These are phyloP conservation scores for Toxostoma redivivum DNA, from an alignment of 2,113 vertebrate species.

Conservation along the genomic window DNA sequence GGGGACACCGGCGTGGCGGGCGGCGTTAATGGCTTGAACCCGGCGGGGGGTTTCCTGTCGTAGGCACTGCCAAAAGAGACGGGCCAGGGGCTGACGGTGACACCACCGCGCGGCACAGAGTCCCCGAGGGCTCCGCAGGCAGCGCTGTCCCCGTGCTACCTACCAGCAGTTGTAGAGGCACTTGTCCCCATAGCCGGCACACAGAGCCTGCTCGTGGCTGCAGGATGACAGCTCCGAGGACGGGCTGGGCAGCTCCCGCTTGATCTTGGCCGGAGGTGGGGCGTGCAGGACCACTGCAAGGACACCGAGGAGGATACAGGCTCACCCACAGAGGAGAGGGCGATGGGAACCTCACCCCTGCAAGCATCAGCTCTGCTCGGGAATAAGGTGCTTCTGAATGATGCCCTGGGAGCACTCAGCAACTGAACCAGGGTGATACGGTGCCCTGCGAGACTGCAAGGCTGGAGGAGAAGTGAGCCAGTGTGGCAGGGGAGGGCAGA, in stretches of 20 bases:
- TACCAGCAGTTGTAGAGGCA: slow-evolving; percentile 99
- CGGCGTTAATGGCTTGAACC: slow-evolving; percentile 94
- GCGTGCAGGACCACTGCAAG: slow-evolving; percentile 93
- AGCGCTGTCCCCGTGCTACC: not conserved
- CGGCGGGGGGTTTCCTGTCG: slow-evolving; percentile 86
- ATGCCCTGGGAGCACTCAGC: not conserved
- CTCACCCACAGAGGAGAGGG: not conserved
- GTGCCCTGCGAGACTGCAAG: not conserved
- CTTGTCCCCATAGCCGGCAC: slow-evolving; percentile 91
- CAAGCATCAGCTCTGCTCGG: not conserved
- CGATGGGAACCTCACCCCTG: rapidly evolving
- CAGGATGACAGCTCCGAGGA: slow-evolving; percentile 88
- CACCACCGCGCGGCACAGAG: not conserved
- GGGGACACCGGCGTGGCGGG: slow-evolving; percentile 87
- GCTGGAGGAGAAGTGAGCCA: rapidly evolving
- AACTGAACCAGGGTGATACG: rapidly evolving
- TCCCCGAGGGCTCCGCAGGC: rapidly evolving
- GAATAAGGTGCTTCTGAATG: not conserved
- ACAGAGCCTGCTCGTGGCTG: slow-evolving; percentile 85
- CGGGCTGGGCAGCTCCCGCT: slow-evolving; percentile 88
- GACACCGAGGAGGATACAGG: not conserved
- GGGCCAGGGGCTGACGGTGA: not conserved
- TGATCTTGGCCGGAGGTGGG: slow-evolving; percentile 91
- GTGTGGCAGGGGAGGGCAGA: not conserved
- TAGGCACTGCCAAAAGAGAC: slow-evolving; percentile 85